Evolutionary conservation across 2,888 invertebrate species (phyloP), one percentile per base, ranked within the genome.

Genomic region (Eueremaeus valkanovi): DNA sequence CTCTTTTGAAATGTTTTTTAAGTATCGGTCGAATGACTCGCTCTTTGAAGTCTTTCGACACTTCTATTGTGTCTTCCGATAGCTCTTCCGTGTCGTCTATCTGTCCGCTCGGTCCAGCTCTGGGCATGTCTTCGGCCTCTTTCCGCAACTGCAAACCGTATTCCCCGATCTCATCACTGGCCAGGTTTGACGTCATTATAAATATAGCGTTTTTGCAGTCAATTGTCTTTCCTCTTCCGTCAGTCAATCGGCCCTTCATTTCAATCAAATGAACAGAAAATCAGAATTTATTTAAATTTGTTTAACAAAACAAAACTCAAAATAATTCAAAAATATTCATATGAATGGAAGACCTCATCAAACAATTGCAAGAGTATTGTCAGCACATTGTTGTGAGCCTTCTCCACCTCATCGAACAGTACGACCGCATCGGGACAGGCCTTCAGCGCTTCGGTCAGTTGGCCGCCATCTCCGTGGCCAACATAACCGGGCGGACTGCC

Each of bases 131-230:
- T 68, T 89, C 89, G 2, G 90, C 89, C 84, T 93, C 93, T 80
- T 87, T 87, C 76, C 94, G 86, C 80, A 94, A 86, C 82, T 90
- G 88, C 78, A 92, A 83, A 0, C 90, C 93, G 85, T 94, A 89
- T 78, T 89, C 88, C 2, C 92, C 93, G 80, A 95, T 95, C 85
- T 93, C 92, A 81, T 92, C 91, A 81, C 91, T 91, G 8, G 93
- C 95, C 81, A 95, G 86, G 86, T 95, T 95, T 0, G 93, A 93
- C 1, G 95, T 95, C 87, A 87, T 87, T 88, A 94, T 92, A 81
- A 95, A 95, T 78, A 93, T 91, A 0, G 95, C 94, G 84, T 94
- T 89, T 85, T 92, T 92, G 83, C 94, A 95, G 82, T 92, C 91
- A 76, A 94, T 91, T 8, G 93, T 90, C 84, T 92, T 90, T 73